These are phyloP conservation scores for Corythornis vintsioides DNA, from an alignment of 2,113 vertebrate species.

Conservation along the genomic window DNA sequence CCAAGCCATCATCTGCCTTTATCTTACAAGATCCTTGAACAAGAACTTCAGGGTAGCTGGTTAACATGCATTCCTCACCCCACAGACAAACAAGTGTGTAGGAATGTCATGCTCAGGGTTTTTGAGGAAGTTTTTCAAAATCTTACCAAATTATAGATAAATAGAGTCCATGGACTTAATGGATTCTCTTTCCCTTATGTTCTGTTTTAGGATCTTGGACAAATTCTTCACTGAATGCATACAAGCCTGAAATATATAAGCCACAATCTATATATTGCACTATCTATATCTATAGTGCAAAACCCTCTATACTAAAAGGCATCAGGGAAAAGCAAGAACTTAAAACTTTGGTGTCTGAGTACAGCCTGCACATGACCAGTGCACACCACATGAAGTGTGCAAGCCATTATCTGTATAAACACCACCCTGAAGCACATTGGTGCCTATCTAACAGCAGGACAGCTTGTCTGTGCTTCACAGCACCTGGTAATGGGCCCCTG, in stretches of 20 bases:
- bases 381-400: not conserved
- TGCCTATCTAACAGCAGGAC: not conserved
- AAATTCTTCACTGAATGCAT: not conserved
- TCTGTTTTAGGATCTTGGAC: not conserved
- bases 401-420: not conserved
- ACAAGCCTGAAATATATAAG: not conserved
- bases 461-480: not conserved
- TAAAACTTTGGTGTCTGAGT: not conserved
- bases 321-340: not conserved
- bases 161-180: not conserved
- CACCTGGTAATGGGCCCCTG: not conserved
- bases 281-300: not conserved
- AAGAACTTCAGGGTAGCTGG: not conserved
- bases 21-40: not conserved
- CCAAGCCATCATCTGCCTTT: not conserved
- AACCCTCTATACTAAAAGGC: not conserved
- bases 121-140: not conserved
- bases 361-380: not conserved
- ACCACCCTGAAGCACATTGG: not conserved
- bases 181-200: not conserved
- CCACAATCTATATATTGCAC: rapidly evolving
- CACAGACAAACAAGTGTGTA: too few species aligned
- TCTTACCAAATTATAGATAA: not conserved
- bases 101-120: too few species aligned
- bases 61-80: not conserved